Percentiles rank a stretch among this genome's conserved stretches.
Evolutionary conservation across 2,888 invertebrate species (phyloP).

Genomic region (Acleris cristana): DNA sequence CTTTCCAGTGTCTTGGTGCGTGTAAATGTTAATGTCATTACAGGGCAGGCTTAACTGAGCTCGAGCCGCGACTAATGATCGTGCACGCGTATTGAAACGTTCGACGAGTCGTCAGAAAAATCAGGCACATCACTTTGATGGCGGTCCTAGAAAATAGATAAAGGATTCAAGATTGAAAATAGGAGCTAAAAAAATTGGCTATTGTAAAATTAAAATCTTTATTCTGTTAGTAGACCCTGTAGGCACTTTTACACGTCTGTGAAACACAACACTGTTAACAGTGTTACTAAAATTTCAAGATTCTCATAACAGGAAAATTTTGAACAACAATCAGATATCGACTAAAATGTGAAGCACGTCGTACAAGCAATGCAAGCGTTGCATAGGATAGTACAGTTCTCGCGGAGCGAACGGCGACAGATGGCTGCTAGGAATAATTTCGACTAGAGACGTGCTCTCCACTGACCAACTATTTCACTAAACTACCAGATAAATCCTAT

Average conservation of each 20-base stretch:
- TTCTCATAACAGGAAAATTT: neutral
- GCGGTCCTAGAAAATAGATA: neutral
- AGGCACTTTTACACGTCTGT: no score
- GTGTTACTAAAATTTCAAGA: no score
- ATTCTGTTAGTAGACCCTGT: no score
- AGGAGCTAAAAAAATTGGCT: no score
- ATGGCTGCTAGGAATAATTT: conserved; percentile 61
- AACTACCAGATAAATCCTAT: conserved; percentile 1
- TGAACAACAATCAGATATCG: conserved; percentile 10
- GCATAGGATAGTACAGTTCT: conserved; percentile 37
- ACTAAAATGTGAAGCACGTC: conserved; percentile 36
- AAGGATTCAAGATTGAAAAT: no score
- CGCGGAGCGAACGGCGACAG: conserved; percentile 45
- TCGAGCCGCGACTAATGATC: conserved; percentile 27
- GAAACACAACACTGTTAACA: no score
- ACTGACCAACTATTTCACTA: conserved; percentile 23
- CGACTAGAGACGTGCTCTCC: conserved; percentile 36
- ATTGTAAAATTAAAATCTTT: no score
- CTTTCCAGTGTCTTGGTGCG: conserved; percentile 53
- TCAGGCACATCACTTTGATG: neutral
- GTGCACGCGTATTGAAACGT: conserved; percentile 4
- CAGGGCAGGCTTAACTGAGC: conserved; percentile 32
- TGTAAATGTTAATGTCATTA: conserved; percentile 45
- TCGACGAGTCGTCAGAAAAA: neutral
- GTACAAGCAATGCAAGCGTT: conserved; percentile 31